Evolutionary conservation across 2,113 vertebrate species (phyloP).

Genomic region (Gobio gobio): DNA sequence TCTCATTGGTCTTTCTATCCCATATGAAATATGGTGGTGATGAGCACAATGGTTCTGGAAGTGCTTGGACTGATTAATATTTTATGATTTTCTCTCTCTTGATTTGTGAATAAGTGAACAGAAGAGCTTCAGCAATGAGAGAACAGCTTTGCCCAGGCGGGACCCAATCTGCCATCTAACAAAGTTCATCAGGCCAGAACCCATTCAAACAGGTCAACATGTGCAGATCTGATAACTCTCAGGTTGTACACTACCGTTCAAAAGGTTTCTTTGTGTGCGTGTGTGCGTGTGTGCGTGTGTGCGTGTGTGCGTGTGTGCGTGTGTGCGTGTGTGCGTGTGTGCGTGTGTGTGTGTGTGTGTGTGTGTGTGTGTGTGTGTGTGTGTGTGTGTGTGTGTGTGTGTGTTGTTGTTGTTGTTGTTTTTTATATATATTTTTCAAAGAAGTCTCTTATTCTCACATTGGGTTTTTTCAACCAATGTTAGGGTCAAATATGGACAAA

Average conservation of each 20-base stretch:
- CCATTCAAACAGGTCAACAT: not conserved
- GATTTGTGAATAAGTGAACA: slow-evolving; percentile 32
- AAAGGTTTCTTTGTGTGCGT: not conserved
- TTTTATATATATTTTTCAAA: not conserved
- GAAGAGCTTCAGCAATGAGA: not conserved
- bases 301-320: too few species aligned
- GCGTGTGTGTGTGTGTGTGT: too few species aligned
- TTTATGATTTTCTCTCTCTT: slow-evolving; percentile 39
- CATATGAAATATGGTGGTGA: slow-evolving; percentile 18
- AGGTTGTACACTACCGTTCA: not conserved
- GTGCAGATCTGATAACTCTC: not conserved
- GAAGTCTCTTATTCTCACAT: not conserved
- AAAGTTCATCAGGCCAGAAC: not conserved
- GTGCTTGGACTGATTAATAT: slow-evolving; percentile 24
- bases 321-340: too few species aligned
- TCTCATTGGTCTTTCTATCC: slow-evolving; percentile 16
- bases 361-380: too few species aligned
- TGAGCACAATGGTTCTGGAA: slow-evolving; percentile 6
- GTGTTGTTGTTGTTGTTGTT: too few species aligned
- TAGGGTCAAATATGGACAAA: too few species aligned
- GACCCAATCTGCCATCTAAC: not conserved
- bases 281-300: too few species aligned
- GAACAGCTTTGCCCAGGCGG: not conserved
- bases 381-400: too few species aligned
- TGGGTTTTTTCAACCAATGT: too few species aligned